Base-by-base conservation (phyloP, 2,113 vertebrate genomes). In the Melanotaenia duboulayi region DNA sequence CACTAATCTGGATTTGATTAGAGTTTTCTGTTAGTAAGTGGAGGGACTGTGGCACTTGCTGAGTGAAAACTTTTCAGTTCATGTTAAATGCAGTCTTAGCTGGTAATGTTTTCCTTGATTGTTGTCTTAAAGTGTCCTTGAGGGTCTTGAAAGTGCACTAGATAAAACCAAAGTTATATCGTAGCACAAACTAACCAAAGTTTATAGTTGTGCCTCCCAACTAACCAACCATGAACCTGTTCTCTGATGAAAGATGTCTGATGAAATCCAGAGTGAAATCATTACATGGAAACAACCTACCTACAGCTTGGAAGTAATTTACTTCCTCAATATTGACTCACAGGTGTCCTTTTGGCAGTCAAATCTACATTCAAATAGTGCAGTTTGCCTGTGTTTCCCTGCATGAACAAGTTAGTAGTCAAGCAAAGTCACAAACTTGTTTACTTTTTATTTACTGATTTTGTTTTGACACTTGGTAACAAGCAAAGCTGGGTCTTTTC, bases 361-460 rank as follows among this genome's bases (percentile, higher is more conserved):
- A 87, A 87, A 87, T 84, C 55, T 52, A 13, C 68, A 84, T 77
- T 80, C 73, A 82, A 87, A 87, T 84, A 0, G 19, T 14, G 25
- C 20, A 61, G 59, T 74, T 70, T 71, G 23, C 71, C 28, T 60
- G 44, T 51, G 40, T 12, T 7, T 62, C 48, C 50, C 11, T 11
- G 35, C 2, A 10, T 62, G 39, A 39, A 48, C 48, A 63, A 61
- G 66, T 24, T 57, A 14, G 11, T 24, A 55, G 62, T 42, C 54
- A 48, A 54, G 22, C 64, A 58, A 77, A 59, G 60, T 54, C 68
- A 72, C 61, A 23, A 56, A 84, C 54, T 65, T 58, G 50, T 58
- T 57, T 59, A 20, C 22, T 23, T 66, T 40, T 70, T 74, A 58
- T 14, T 65, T 58, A 1, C 76, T 44, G 49, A 32, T 8, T 22